Evolutionary conservation across 2,888 invertebrate genomes (phyloP).

Genomic region (Pristionchus arcanus): DNA sequence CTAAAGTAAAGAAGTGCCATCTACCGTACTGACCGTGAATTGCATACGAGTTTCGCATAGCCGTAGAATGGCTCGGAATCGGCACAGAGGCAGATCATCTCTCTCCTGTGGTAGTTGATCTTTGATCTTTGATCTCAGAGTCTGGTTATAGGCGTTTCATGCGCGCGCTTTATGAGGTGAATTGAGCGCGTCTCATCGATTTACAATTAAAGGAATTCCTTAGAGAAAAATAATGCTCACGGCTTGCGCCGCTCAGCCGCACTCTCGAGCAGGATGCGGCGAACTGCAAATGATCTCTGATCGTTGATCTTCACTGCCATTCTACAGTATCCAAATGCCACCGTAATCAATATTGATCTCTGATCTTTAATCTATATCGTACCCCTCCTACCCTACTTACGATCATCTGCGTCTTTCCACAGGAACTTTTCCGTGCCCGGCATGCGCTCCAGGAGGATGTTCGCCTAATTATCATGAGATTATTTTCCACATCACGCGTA

Average conservation of each 20-base stretch:
- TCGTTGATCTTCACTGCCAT: not conserved
- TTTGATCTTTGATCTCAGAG: not conserved
- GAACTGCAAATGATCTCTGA: not conserved
- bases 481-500: too few relatives aligned
- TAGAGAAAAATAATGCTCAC: too few relatives aligned
- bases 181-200: too few relatives aligned
- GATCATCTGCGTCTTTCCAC: conserved; percentile 35
- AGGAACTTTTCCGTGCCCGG: conserved; percentile 46
- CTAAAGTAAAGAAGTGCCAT: too few relatives aligned
- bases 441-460: conserved; percentile 40
- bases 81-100: too few relatives aligned
- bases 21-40: too few relatives aligned
- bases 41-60: too few relatives aligned
- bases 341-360: not conserved
- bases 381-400: not conserved
- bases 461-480: not conserved
- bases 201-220: too few relatives aligned
- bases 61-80: too few relatives aligned
- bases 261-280: conserved; percentile 20
- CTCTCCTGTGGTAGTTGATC: not conserved
- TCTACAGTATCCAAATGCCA: not conserved
- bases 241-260: not conserved
- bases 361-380: not conserved
- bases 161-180: too few relatives aligned
- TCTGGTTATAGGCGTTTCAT: too few relatives aligned